A percentile compares a stretch with the other conserved stretches of the same genome.
Evolutionary conservation across 2,888 invertebrate genomes (phyloP).

Genomic region (Beris morrisii): DNA sequence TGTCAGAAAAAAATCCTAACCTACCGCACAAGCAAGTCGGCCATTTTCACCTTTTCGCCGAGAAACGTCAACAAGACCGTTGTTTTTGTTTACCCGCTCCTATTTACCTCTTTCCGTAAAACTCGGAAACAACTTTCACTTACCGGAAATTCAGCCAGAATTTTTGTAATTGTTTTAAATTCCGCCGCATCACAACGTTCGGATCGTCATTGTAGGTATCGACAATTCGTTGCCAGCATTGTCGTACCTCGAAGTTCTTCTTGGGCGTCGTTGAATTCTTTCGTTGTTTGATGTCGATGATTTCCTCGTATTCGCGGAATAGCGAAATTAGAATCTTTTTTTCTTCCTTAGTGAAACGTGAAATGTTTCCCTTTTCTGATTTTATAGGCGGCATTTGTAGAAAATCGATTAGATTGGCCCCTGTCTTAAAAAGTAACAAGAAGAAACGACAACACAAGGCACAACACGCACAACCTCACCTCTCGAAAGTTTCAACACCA

Average conservation of each 20-base stretch:
- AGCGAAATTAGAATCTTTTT: conserved; percentile 52
- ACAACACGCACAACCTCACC: too few relatives aligned
- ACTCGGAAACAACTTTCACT: not conserved
- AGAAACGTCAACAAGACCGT: conserved; percentile 4
- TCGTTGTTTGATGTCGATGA: conserved; percentile 55
- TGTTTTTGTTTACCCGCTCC: conserved; percentile 17
- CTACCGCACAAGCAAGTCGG: not conserved
- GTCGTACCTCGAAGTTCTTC: conserved; percentile 52
- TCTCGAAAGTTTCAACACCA: too few relatives aligned
- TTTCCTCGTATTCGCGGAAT: conserved; percentile 52
- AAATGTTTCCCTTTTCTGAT: conserved; percentile 3
- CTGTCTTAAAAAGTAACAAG: too few relatives aligned
- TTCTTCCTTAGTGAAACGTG: conserved; percentile 53
- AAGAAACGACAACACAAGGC: too few relatives aligned
- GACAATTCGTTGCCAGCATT: conserved; percentile 54
- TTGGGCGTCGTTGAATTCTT: conserved; percentile 47
- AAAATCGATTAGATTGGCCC: not conserved
- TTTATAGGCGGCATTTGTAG: conserved; percentile 6
- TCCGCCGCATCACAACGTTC: conserved; percentile 49
- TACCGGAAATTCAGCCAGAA: conserved; percentile 56
- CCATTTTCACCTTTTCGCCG: conserved; percentile 18
- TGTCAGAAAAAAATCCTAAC: too few relatives aligned
- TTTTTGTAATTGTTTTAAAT: conserved; percentile 55
- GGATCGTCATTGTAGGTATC: conserved; percentile 52
- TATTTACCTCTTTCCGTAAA: too few relatives aligned